Conservation (phyloP, 2,113 vertebrate species). For the Ptychochromis oligacanthus region DNA sequence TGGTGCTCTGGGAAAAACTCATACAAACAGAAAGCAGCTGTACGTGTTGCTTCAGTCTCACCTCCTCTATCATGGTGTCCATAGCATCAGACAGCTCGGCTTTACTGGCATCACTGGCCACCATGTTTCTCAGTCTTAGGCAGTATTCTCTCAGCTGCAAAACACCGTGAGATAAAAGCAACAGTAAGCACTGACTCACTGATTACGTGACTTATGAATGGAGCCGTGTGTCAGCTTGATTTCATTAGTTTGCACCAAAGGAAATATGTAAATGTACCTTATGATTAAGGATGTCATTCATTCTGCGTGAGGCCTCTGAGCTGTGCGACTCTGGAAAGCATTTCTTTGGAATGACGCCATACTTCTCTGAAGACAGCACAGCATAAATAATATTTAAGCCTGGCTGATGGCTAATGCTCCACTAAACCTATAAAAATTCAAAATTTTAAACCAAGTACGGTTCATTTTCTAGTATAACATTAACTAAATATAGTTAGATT, state of each 20-base stretch:
- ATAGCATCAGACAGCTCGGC: conserved; percentile 84
- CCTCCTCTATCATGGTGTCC: conserved; percentile 97
- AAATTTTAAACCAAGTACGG: neutral
- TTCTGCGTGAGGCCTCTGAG: conserved; percentile 93
- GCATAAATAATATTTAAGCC: neutral
- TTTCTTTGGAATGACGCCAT: conserved; percentile 96
- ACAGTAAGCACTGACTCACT: neutral
- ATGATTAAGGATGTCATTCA: conserved; percentile 98
- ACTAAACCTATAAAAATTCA: too few relatives aligned
- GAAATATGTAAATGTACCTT: conserved; percentile 82
- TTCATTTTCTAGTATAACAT: neutral
- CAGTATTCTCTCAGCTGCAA: conserved; percentile 96
- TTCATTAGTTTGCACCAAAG: neutral
- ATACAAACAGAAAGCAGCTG: neutral
- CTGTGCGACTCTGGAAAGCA: conserved; percentile 96
- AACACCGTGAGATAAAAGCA: neutral
- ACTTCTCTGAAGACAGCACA: conserved; percentile 86
- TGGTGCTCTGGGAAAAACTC: neutral
- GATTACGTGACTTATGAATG: neutral
- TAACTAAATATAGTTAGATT: neutral
- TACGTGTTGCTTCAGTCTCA: conserved; percentile 63
- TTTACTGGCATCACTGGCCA: conserved; percentile 85
- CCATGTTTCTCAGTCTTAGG: conserved; percentile 90
- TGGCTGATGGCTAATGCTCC: neutral
- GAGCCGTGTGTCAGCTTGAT: neutral